Conservation (phyloP, 2,888 invertebrate genomes). For the Patella ulyssiponensis region DNA sequence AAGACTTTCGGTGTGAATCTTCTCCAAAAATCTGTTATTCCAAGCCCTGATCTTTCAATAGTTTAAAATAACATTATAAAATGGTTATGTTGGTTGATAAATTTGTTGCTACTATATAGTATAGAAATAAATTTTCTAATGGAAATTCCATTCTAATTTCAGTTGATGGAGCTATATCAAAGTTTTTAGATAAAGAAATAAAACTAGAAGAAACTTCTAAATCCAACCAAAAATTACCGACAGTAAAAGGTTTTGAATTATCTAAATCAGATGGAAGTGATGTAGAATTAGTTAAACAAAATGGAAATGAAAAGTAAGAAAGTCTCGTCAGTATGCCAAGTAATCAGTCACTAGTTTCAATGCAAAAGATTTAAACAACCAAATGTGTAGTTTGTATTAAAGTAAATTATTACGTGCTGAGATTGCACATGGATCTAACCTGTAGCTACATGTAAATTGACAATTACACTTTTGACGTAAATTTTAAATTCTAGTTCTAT, state of each 20-base stretch:
- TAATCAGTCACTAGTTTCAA: not conserved
- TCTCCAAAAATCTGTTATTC: no score
- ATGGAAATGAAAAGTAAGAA: slow-evolving; percentile 77
- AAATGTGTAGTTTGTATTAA: no score
- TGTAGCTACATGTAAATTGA: not conserved
- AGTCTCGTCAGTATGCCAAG: not conserved
- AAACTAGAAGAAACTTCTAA: slow-evolving; percentile 87
- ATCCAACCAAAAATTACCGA: slow-evolving; percentile 81
- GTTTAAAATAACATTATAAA: no score
- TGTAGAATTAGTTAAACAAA: slow-evolving; percentile 80
- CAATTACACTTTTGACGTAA: not conserved
- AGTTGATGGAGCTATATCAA: slow-evolving; percentile 78
- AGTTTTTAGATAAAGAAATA: slow-evolving; percentile 94
- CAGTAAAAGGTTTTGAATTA: slow-evolving; percentile 87
- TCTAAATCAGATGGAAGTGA: slow-evolving; percentile 84
- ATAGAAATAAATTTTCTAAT: no score
- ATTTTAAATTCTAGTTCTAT: not conserved
- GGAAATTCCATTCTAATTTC: slow-evolving; percentile 15
- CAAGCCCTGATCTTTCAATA: no score
- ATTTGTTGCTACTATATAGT: no score
- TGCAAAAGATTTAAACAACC: no score
- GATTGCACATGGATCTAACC: not conserved
- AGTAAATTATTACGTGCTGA: no score
- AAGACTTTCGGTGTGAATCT: no score
- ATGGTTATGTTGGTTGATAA: no score